Conservation (phyloP, 2,888 invertebrate species). For the Xylota segnis region DNA sequence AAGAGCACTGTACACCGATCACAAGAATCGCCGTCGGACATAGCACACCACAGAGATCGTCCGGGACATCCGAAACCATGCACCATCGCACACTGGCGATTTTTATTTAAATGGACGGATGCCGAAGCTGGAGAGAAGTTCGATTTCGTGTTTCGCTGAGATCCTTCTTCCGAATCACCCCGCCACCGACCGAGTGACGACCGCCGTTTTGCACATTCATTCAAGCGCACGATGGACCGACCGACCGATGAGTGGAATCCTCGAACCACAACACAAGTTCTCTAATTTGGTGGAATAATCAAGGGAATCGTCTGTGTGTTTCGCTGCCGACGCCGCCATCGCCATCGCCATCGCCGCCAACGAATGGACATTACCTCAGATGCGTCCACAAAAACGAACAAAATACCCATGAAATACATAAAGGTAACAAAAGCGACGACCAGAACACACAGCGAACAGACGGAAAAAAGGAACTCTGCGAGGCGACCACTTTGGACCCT, state of each 20-base stretch:
- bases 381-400: slow-evolving; percentile 39
- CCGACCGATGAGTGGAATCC: slow-evolving; percentile 53
- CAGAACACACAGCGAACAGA: background rate
- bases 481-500: slow-evolving; percentile 47
- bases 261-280: slow-evolving; percentile 64
- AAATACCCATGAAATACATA: slow-evolving; percentile 41
- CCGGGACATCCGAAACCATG: slow-evolving; percentile 70
- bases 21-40: slow-evolving; percentile 72
- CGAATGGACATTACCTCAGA: slow-evolving; percentile 66
- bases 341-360: slow-evolving; percentile 6
- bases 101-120: slow-evolving; percentile 70
- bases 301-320: slow-evolving; percentile 67
- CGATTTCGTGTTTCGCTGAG: slow-evolving; percentile 66
- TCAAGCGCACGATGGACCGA: slow-evolving; percentile 64
- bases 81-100: slow-evolving; percentile 65
- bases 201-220: slow-evolving; percentile 44
- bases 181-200: background rate
- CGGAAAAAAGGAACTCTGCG: slow-evolving; percentile 7
- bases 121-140: slow-evolving; percentile 58
- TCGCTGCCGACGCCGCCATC: slow-evolving; percentile 32
- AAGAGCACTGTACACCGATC: slow-evolving; percentile 58
- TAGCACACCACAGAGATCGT: slow-evolving; percentile 42
- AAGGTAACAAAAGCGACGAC: slow-evolving; percentile 64
- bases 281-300: slow-evolving; percentile 76
- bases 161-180: slow-evolving; percentile 23